Evolutionary conservation across 2,113 vertebrate species (phyloP).

Genomic region (Sigmodon hispidus): DNA sequence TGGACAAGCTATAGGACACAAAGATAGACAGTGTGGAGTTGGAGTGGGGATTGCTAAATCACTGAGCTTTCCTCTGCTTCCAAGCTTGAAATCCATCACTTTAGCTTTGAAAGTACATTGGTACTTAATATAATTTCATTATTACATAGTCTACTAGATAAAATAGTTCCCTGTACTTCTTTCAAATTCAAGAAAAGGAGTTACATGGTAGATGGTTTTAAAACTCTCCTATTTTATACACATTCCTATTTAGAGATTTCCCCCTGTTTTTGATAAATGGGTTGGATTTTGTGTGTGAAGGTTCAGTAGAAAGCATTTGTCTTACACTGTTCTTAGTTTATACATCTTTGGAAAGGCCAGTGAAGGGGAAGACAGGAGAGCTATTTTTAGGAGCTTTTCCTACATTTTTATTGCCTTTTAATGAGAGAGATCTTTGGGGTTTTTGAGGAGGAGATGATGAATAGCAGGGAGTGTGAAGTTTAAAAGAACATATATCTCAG

Average conservation of each 20-base stretch:
- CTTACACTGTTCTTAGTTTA: slow-evolving; percentile 63
- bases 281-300: slow-evolving; percentile 49
- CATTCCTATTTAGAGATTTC: slow-evolving; percentile 38
- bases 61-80: neutral
- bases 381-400: slow-evolving; percentile 71
- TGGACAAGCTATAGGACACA: neutral
- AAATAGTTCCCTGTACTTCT: neutral
- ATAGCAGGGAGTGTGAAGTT: slow-evolving; percentile 74
- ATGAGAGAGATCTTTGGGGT: slow-evolving; percentile 70
- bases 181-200: slow-evolving; percentile 8
- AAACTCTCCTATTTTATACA: slow-evolving; percentile 1
- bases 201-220: neutral
- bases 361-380: slow-evolving; percentile 57
- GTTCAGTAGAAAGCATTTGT: slow-evolving; percentile 71
- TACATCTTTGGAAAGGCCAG: slow-evolving; percentile 47
- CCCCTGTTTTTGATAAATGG: slow-evolving; percentile 56
- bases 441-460: slow-evolving; percentile 74
- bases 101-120: neutral
- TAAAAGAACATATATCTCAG: slow-evolving; percentile 75
- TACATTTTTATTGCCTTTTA: slow-evolving; percentile 79
- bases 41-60: neutral
- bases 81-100: neutral
- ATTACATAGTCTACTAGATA: neutral
- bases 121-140: neutral
- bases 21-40: neutral